Evolutionary conservation across 1,140 invertebrate genomes (phyloP).

Genomic region (Cydia pomonella): DNA sequence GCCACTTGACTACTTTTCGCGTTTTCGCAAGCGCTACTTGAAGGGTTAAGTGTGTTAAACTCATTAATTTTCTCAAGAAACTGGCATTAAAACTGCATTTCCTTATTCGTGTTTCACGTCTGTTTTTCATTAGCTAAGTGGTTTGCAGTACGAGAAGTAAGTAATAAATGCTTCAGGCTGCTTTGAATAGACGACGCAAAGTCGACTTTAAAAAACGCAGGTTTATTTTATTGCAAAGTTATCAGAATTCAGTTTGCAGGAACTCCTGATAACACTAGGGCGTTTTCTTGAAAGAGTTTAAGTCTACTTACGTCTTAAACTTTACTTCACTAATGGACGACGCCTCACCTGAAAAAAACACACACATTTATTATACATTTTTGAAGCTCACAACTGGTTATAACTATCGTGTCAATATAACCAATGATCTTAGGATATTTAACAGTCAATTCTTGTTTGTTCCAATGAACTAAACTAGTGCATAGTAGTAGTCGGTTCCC

Average conservation of each 20-base stretch:
- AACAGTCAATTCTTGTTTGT: too few relatives aligned
- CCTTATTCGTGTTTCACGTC: constrained; percentile 4
- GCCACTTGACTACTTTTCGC: too few relatives aligned
- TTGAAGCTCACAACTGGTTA: too few relatives aligned
- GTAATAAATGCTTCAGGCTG: background rate
- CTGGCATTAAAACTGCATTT: constrained; percentile 20
- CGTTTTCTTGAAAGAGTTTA: background rate
- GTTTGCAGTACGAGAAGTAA: background rate
- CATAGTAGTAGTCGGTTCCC: too few relatives aligned
- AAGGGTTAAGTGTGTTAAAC: background rate
- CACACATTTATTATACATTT: too few relatives aligned
- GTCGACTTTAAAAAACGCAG: background rate
- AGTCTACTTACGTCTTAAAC: too few relatives aligned
- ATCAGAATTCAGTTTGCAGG: background rate
- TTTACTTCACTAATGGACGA: too few relatives aligned
- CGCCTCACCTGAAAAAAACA: too few relatives aligned
- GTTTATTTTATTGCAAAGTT: background rate
- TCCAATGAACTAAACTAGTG: too few relatives aligned
- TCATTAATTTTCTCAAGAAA: constrained; percentile 22
- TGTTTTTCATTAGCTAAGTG: constrained; percentile 31
- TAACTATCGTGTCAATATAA: too few relatives aligned
- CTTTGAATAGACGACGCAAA: background rate
- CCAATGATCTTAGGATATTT: too few relatives aligned
- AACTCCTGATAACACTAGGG: background rate
- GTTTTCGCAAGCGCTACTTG: too few relatives aligned